Evolutionary conservation across 1,140 invertebrate genomes (phyloP).

Genomic region (Pseudomyrmex flavicornis): DNA sequence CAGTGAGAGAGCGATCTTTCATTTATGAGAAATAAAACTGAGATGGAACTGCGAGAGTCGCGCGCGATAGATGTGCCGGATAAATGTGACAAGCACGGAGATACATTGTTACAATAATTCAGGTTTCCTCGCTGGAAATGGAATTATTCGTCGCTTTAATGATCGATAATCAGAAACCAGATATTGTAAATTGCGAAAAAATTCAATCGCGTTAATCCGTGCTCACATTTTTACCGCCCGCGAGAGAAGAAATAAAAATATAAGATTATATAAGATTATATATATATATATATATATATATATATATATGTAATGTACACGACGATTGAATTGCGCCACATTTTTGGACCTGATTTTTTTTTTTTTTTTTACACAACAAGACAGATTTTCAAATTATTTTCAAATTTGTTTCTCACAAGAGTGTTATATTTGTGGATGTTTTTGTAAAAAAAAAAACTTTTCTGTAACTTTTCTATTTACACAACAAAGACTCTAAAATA

Average conservation of each 20-base stretch:
- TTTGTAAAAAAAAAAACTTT: background rate
- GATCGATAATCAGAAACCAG: background rate
- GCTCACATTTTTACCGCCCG: too few species aligned
- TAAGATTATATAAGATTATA: too few species aligned
- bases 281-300: too few species aligned
- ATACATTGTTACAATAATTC: conserved; percentile 24
- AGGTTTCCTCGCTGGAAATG: background rate
- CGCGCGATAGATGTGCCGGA: background rate
- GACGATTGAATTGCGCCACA: too few species aligned
- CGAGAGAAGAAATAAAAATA: too few species aligned
- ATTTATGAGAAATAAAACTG: conserved; percentile 35
- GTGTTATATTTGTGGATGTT: background rate
- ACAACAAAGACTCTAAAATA: too few species aligned
- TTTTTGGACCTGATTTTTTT: too few species aligned
- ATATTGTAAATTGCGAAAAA: background rate
- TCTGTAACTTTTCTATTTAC: background rate
- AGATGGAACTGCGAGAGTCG: background rate
- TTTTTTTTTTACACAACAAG: background rate
- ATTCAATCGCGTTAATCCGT: background rate
- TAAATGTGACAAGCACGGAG: background rate
- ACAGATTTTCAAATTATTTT: background rate
- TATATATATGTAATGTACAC: too few species aligned
- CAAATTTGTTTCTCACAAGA: background rate
- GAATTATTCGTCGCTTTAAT: conserved; percentile 3
- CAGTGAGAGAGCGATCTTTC: conserved; percentile 3